Percentiles rank a stretch among this genome's conserved stretches.
Conservation (phyloP, 2,797 vertebrate species). For the Galagoides demidoff region DNA sequence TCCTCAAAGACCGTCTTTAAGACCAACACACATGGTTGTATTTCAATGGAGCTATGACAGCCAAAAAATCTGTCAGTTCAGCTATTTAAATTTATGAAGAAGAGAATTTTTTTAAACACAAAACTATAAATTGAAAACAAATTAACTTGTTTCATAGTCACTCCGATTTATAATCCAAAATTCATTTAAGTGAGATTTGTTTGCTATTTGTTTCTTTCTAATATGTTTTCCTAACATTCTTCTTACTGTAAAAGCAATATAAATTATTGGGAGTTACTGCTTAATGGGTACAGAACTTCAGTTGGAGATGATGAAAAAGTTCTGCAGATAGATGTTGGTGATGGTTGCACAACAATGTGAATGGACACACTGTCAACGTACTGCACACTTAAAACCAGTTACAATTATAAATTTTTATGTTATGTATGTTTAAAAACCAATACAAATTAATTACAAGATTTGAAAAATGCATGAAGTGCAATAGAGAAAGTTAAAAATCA, state of each 20-base stretch:
- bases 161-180: slow-evolving; percentile 26
- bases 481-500: neutral
- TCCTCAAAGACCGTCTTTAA: slow-evolving; percentile 11
- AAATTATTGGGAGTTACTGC: neutral
- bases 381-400: neutral
- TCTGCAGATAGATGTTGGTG: neutral
- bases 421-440: neutral
- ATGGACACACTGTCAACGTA: neutral
- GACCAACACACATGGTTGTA: slow-evolving; percentile 19
- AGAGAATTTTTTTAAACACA: neutral
- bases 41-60: slow-evolving; percentile 13
- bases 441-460: neutral
- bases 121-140: slow-evolving; percentile 48
- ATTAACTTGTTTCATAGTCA: slow-evolving; percentile 47
- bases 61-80: slow-evolving; percentile 21
- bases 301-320: neutral
- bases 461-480: neutral
- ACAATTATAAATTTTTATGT: neutral
- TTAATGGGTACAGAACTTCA: neutral
- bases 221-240: neutral
- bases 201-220: neutral
- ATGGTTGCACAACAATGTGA: neutral
- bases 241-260: neutral
- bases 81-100: slow-evolving; percentile 11
- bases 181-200: slow-evolving; percentile 50